Conservation (phyloP, 2,797 vertebrate species). For the Molossus alvarezi region DNA sequence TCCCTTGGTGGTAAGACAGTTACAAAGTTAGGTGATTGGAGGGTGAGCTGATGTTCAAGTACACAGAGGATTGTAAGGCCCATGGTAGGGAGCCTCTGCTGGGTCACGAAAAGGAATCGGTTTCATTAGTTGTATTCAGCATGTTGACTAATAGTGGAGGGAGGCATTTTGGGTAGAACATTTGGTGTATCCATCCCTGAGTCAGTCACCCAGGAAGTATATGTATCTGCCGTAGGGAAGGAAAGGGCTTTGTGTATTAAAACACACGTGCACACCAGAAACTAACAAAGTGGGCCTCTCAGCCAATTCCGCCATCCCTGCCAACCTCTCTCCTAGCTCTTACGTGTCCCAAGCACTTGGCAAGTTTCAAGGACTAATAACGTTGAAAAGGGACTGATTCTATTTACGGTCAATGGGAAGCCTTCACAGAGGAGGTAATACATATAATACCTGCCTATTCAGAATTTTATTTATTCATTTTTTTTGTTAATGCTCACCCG, state of each 20-base stretch:
- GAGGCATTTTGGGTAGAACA: background rate
- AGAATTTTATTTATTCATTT: background rate
- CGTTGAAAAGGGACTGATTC: slow-evolving; percentile 15
- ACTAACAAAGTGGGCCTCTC: background rate
- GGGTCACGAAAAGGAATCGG: background rate
- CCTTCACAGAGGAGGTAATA: background rate
- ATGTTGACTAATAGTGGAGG: background rate
- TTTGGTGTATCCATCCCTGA: background rate
- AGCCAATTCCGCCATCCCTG: background rate
- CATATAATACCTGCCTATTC: background rate
- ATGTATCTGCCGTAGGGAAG: background rate
- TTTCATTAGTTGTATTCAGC: background rate
- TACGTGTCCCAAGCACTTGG: background rate
- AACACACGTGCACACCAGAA: background rate
- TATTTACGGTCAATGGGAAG: background rate
- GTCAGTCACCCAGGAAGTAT: background rate
- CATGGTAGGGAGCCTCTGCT: background rate
- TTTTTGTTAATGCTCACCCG: too few species aligned
- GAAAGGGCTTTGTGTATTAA: background rate
- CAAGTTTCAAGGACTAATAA: background rate
- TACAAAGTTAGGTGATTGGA: slow-evolving; percentile 14
- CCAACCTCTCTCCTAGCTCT: background rate
- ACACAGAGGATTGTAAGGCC: background rate
- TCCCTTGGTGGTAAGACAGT: background rate
- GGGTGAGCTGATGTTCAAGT: background rate